phyloP scores from a whole-genome alignment of 2,797 vertebrate species.

The Antennarius maculatus region DNA sequence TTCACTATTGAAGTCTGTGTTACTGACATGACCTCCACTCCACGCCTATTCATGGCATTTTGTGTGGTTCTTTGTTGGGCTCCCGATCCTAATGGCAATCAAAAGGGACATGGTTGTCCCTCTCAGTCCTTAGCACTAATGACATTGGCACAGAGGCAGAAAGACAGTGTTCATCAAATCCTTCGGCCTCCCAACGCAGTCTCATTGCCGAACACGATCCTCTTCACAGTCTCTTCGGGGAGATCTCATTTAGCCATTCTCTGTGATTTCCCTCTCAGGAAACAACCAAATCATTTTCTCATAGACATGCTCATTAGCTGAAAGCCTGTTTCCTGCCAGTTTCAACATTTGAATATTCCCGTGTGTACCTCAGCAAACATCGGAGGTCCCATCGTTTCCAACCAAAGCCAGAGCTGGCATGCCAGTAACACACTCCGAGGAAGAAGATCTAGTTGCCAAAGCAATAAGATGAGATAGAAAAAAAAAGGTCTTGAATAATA shows the following conservation, averaged over 20 bases:
- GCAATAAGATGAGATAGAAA: slow-evolving; percentile 74
- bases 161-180: slow-evolving; percentile 68
- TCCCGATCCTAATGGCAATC: slow-evolving; percentile 73
- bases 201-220: slow-evolving; percentile 49
- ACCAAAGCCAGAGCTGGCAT: slow-evolving; percentile 70
- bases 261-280: slow-evolving; percentile 85
- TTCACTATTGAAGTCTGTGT: slow-evolving; percentile 49
- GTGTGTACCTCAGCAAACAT: slow-evolving; percentile 81
- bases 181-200: slow-evolving; percentile 64
- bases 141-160: slow-evolving; percentile 76
- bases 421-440: slow-evolving; percentile 79
- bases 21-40: slow-evolving; percentile 76
- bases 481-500: slow-evolving; percentile 72
- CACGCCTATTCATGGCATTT: slow-evolving; percentile 69
- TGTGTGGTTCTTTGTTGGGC: slow-evolving; percentile 73
- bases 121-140: slow-evolving; percentile 76
- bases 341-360: slow-evolving; percentile 83
- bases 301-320: slow-evolving; percentile 83
- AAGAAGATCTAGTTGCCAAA: slow-evolving; percentile 74
- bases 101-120: slow-evolving; percentile 70
- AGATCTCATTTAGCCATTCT: slow-evolving; percentile 84
- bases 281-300: slow-evolving; percentile 84
- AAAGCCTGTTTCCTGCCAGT: slow-evolving; percentile 80
- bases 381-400: slow-evolving; percentile 79
- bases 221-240: slow-evolving; percentile 72